Evolutionary conservation across 2,797 vertebrate genomes (phyloP), one percentile per base, ranked within the genome.

Genomic region (Pseudochaenichthys georgianus): DNA sequence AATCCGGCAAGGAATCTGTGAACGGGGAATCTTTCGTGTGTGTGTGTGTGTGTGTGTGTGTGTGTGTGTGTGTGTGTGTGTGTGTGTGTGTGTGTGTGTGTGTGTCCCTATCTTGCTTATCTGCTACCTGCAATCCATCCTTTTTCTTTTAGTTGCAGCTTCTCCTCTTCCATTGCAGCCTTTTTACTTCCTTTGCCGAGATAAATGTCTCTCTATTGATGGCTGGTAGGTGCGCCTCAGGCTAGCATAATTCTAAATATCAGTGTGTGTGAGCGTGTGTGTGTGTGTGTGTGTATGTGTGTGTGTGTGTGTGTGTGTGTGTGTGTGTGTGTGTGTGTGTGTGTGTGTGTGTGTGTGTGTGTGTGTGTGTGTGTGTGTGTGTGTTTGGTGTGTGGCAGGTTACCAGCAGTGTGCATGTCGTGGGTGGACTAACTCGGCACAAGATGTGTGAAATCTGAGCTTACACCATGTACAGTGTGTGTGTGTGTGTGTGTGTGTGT

Each of bases 141-240:
- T 84, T 80, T 65, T 80, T 78, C 73, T 89, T 89, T 92, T 64
- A 84, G 83, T 93, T 92, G 90, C 91, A 81, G 87, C 88, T 87
- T 87, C 80, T 80, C 52, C 17, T 66, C 66, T 84, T 84, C 71
- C 80, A 90, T 90, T 60, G 81, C 85, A 21, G 75, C 60, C 42
- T 81, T 86, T 82, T 74, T 60, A 38, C 63, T 87, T 73, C 51
- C 77, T 82, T 85, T 88, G 70, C 83, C 65, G 60, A 75, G 52
- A 78, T 61, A 73, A 72, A 70, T 66, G 59, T 62, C 19, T 77
- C 58, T 42, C 48, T 41, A 58, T 61, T 67, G 50, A 75, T 60
- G 16, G n/a, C 59, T 48, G 48, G 51, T 58, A 74, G 73, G 46
- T 81, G 73, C 31, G 53, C 65, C 51, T 80, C 51, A 80, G 77